A percentile compares a stretch with the other conserved stretches of the same genome.
phyloP scores from a whole-genome alignment of 1,140 invertebrate genomes.

The Aphelenchoides besseyi region DNA sequence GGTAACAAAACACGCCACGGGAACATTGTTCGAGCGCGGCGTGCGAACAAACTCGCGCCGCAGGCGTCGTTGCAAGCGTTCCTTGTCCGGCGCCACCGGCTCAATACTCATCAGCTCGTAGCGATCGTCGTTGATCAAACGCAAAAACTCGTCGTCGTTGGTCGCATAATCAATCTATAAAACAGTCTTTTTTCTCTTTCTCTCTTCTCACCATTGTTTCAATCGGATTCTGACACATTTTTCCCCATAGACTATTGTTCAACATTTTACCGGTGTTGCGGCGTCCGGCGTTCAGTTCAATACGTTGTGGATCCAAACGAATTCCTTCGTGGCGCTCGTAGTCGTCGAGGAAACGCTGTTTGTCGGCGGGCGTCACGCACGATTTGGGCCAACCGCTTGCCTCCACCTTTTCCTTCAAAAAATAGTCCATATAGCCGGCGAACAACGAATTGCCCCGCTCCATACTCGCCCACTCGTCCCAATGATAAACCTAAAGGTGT shows the following conservation, averaged over 20 bases:
- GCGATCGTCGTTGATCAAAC: conserved; percentile 5
- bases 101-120: conserved; percentile 22
- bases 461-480: conserved; percentile 14
- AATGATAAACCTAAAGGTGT: too few species aligned
- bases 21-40: conserved; percentile 23
- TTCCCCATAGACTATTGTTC: conserved; percentile 27
- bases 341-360: too few species aligned
- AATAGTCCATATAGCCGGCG: conserved; percentile 27
- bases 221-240: conserved; percentile 13
- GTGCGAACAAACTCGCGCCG: not conserved
- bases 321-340: conserved; percentile 21
- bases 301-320: not conserved
- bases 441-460: conserved; percentile 25
- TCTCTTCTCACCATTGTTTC: too few species aligned
- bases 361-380: not conserved
- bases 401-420: conserved; percentile 18
- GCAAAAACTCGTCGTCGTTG: not conserved
- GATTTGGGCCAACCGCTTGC: conserved; percentile 29
- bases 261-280: conserved; percentile 17
- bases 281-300: conserved; percentile 21
- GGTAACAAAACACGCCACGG: conserved; percentile 22
- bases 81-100: conserved; percentile 10
- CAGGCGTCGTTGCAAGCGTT: conserved; percentile 7
- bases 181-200: too few species aligned
- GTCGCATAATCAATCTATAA: not conserved